Evolutionary conservation across 2,113 vertebrate genomes (phyloP).

Genomic region (Notothenia rossii): DNA sequence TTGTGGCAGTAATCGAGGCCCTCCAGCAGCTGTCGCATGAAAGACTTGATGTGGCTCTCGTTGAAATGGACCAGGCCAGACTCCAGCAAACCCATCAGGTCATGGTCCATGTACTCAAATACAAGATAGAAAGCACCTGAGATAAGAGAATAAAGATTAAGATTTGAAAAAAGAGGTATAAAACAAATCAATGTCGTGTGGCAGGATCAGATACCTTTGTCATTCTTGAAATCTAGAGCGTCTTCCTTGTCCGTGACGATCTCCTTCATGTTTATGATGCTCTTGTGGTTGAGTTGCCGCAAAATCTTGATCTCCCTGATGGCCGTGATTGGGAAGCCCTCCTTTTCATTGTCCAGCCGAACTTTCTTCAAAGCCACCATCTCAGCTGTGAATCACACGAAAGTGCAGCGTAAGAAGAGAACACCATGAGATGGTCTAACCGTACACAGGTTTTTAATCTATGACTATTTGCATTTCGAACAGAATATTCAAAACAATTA

Average conservation of each 20-base stretch:
- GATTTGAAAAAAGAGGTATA: not conserved
- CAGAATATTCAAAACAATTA: not conserved
- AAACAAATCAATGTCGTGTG: not conserved
- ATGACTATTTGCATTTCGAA: no score
- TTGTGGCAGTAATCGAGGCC: conserved; percentile 99
- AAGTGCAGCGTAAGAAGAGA: not conserved
- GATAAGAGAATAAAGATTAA: not conserved
- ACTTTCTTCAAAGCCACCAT: conserved; percentile 98
- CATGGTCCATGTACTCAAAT: conserved; percentile 99
- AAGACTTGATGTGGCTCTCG: conserved; percentile 97
- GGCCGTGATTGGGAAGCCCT: conserved; percentile 98
- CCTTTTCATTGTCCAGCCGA: conserved; percentile 97
- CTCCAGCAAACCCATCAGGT: conserved; percentile 98
- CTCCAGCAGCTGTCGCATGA: conserved; percentile 98
- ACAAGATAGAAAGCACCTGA: conserved; percentile 97
- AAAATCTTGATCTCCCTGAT: conserved; percentile 98
- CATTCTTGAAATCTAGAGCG: conserved; percentile 98
- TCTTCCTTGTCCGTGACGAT: conserved; percentile 99
- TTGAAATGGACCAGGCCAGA: conserved; percentile 98
- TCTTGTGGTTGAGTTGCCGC: conserved; percentile 95
- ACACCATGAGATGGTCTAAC: not conserved
- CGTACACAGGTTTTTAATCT: not conserved
- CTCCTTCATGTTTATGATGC: conserved; percentile 99
- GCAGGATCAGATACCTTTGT: conserved; percentile 86
- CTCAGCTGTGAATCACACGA: conserved; percentile 84